Conservation (phyloP, 2,113 vertebrate species). For the Pristiophorus japonicus region DNA sequence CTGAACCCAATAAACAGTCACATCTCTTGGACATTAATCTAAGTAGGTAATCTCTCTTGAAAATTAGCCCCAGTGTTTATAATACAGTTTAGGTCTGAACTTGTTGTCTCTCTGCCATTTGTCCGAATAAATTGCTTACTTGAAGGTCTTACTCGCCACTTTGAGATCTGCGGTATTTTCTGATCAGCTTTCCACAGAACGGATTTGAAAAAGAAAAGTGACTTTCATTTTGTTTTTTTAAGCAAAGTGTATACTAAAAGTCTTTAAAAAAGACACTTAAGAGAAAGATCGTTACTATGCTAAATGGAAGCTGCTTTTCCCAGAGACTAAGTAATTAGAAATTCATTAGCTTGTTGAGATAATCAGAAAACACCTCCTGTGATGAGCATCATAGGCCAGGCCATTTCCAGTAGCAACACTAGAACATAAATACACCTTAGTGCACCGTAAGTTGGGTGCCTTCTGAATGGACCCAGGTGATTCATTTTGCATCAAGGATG, state of each 20-base stretch:
- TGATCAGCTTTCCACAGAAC: not conserved
- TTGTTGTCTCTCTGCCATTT: not conserved
- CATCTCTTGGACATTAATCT: not conserved
- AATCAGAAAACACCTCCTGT: not conserved
- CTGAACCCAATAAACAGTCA: not conserved
- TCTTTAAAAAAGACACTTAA: no score
- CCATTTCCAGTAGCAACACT: not conserved
- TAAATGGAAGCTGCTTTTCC: no score
- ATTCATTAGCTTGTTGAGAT: no score
- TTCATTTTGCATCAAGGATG: not conserved
- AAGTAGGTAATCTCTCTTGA: not conserved
- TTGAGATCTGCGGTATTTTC: not conserved
- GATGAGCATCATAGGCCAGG: not conserved
- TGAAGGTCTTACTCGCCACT: not conserved
- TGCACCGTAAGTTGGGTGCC: not conserved
- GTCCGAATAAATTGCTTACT: not conserved
- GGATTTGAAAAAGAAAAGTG: not conserved
- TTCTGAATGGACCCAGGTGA: not conserved
- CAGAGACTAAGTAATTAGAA: no score
- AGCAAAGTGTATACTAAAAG: not conserved
- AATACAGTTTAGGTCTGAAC: no score
- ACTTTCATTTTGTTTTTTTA: not conserved
- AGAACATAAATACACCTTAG: no score
- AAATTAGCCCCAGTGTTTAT: not conserved
- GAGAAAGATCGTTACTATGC: no score